These are phyloP conservation scores for Lamellibrachia columna DNA, from an alignment of 2,888 invertebrate genomes.

Conservation along the genomic window DNA sequence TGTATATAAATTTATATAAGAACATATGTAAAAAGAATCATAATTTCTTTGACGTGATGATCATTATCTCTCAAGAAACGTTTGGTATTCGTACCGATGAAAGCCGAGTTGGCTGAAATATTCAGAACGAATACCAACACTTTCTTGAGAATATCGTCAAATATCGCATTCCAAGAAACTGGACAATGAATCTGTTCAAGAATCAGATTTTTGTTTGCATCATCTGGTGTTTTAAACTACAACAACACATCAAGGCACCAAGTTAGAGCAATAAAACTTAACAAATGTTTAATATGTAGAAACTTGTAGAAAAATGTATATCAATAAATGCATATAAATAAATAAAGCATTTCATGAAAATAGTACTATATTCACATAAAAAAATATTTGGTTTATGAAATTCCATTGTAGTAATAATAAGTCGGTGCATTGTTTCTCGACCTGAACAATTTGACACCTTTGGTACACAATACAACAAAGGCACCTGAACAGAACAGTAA, in stretches of 20 bases:
- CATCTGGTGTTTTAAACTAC: background rate
- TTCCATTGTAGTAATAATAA: background rate
- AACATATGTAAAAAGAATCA: no score
- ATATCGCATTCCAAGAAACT: no score
- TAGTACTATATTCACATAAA: background rate
- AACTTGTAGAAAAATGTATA: background rate
- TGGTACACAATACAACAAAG: background rate
- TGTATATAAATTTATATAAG: no score
- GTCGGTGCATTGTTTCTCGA: background rate
- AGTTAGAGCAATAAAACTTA: background rate
- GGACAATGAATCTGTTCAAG: no score
- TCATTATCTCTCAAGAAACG: no score
- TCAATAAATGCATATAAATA: background rate
- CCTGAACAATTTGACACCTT: background rate
- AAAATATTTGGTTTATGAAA: background rate
- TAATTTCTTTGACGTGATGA: no score
- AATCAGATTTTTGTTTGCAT: background rate
- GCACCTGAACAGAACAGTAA: background rate
- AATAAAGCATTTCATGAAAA: background rate
- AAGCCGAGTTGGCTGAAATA: no score
- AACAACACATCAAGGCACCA: background rate
- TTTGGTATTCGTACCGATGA: no score
- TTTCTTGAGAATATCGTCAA: no score
- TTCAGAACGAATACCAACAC: no score
- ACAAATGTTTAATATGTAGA: background rate